phyloP scores from a whole-genome alignment of 2,797 vertebrate genomes.

The Ceyx erithaca region DNA sequence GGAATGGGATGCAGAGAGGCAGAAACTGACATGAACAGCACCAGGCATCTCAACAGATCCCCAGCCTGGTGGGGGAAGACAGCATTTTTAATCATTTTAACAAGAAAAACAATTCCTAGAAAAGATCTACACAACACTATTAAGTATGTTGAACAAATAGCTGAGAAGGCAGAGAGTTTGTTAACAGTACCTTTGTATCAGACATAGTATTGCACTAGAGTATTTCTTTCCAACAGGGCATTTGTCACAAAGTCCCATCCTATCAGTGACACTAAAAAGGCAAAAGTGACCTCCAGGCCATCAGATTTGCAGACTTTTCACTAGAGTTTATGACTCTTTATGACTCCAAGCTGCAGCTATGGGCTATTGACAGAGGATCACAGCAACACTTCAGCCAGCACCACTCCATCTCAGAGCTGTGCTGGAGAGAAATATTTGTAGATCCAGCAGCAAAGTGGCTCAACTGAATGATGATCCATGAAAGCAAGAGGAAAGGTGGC shows the following conservation, averaged over 20 bases:
- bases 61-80: accelerated
- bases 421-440: neutral
- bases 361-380: neutral
- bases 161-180: neutral
- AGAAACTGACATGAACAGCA: neutral
- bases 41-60: neutral
- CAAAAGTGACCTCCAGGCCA: neutral
- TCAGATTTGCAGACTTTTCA: neutral
- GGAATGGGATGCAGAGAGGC: neutral
- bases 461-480: neutral
- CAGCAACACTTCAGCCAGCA: neutral
- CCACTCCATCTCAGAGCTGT: neutral
- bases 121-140: neutral
- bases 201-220: neutral
- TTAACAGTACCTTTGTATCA: neutral
- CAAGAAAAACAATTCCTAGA: neutral
- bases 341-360: neutral
- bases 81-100: neutral
- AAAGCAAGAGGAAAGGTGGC: neutral
- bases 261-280: neutral
- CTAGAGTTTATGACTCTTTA: neutral
- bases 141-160: neutral
- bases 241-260: neutral
- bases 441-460: neutral
- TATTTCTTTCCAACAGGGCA: neutral